Evolutionary conservation across 2,113 vertebrate species (phyloP).

Genomic region (Leptobrachium ailaonicum): DNA sequence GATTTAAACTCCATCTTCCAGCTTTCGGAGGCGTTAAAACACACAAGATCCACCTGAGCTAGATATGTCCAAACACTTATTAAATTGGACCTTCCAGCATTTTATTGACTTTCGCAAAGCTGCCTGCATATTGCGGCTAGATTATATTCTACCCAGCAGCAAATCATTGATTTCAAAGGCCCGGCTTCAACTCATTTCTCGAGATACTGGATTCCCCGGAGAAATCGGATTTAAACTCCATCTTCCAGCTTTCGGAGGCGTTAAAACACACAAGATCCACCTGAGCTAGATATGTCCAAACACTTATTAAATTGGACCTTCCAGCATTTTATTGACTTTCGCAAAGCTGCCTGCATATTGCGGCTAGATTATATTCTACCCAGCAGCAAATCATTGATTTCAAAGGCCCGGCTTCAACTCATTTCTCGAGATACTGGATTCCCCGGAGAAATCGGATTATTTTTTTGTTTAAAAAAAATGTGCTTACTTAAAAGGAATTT

Average conservation of each 20-base stretch:
- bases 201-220: constrained; percentile 56
- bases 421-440: no score
- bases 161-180: constrained; percentile 65
- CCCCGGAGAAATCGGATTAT: no score
- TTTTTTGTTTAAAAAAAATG: no score
- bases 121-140: constrained; percentile 57
- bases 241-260: constrained; percentile 57
- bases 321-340: constrained; percentile 65
- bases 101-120: constrained; percentile 66
- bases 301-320: constrained; percentile 69
- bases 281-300: constrained; percentile 63
- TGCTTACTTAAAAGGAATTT: no score
- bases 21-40: constrained; percentile 59
- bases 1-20: constrained; percentile 61
- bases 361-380: no score
- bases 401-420: no score
- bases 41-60: constrained; percentile 61
- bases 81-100: constrained; percentile 67
- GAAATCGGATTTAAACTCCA: constrained; percentile 61
- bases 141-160: constrained; percentile 61
- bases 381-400: no score
- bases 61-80: constrained; percentile 65
- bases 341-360: constrained; percentile 61
- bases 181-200: constrained; percentile 63
- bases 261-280: constrained; percentile 62